A percentile compares a stretch with the other conserved stretches of the same genome.
Conservation (phyloP, 92 coral and sea anemone genomes). For the Palythoa caribaeorum region DNA sequence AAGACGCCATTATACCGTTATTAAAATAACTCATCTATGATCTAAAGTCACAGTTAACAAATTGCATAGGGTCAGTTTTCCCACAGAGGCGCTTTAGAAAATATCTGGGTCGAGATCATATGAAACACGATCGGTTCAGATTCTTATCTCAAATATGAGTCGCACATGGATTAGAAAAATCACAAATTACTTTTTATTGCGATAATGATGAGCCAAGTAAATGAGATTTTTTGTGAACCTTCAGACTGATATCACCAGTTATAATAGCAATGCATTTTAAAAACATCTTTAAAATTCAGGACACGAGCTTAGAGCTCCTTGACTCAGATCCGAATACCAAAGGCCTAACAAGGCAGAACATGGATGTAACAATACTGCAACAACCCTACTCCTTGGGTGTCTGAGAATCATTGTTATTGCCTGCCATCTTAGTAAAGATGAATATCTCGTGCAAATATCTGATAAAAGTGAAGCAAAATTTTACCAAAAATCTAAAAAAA, state of each 20-base stretch:
- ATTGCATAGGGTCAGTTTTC: not conserved
- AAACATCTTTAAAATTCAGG: not conserved
- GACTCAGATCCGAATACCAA: not conserved
- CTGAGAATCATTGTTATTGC: not conserved
- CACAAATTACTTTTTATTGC: conserved; percentile 15
- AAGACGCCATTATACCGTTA: conserved; percentile 17
- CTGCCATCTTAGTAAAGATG: not conserved
- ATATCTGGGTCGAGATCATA: not conserved
- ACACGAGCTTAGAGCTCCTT: not conserved
- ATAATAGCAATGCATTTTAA: not conserved
- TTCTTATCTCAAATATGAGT: conserved; percentile 34
- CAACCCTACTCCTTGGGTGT: not conserved
- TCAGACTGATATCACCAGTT: not conserved
- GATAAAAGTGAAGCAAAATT: not conserved
- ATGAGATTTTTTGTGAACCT: not conserved
- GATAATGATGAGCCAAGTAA: conserved; percentile 18
- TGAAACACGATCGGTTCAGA: conserved; percentile 7
- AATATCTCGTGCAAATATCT: not conserved
- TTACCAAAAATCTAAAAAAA: not conserved
- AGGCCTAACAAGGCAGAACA: too few relatives aligned
- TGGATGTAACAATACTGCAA: too few relatives aligned
- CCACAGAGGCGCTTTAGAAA: not conserved
- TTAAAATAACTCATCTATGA: conserved; percentile 21
- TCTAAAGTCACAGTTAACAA: not conserved
- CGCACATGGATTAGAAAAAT: conserved; percentile 40